Evolutionary conservation across 53 echinoderm and acorn worm species (phyloP).

Genomic region (Zoroaster sp.): DNA sequence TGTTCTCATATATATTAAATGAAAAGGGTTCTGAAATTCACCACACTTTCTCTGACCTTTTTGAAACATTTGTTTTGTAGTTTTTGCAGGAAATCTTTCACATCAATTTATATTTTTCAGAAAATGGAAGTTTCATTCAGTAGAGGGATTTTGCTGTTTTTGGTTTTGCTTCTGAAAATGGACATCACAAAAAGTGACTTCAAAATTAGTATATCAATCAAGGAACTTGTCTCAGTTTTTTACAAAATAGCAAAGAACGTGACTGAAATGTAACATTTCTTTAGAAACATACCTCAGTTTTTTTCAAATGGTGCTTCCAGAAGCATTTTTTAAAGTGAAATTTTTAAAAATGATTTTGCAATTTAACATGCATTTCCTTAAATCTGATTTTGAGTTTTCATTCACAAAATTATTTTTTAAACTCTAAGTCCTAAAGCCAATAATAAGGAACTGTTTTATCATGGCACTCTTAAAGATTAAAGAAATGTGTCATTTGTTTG

Average conservation of each 20-base stretch:
- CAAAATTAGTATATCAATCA: not conserved
- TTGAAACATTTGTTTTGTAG: too few relatives aligned
- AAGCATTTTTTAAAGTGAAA: not conserved
- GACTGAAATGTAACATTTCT: not conserved
- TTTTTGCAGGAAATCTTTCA: not conserved
- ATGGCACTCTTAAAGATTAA: not conserved
- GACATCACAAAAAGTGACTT: too few relatives aligned
- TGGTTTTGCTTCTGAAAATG: not conserved
- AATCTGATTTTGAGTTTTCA: not conserved
- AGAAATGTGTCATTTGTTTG: not conserved
- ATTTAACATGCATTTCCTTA: not conserved
- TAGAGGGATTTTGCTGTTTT: not conserved
- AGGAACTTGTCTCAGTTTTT: too few relatives aligned
- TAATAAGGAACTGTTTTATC: not conserved
- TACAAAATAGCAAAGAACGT: not conserved
- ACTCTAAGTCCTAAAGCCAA: not conserved
- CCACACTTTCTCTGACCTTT: too few relatives aligned
- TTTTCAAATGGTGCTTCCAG: constrained; percentile 17
- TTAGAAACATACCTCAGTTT: constrained; percentile 12
- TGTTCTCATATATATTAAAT: too few relatives aligned
- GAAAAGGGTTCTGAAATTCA: too few relatives aligned
- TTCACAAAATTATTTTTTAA: not conserved
- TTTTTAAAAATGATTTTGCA: not conserved
- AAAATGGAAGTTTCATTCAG: not conserved
- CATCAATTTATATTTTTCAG: not conserved